phyloP scores from a whole-genome alignment of 2,797 vertebrate species.

The Lindbergichthys nudifrons region DNA sequence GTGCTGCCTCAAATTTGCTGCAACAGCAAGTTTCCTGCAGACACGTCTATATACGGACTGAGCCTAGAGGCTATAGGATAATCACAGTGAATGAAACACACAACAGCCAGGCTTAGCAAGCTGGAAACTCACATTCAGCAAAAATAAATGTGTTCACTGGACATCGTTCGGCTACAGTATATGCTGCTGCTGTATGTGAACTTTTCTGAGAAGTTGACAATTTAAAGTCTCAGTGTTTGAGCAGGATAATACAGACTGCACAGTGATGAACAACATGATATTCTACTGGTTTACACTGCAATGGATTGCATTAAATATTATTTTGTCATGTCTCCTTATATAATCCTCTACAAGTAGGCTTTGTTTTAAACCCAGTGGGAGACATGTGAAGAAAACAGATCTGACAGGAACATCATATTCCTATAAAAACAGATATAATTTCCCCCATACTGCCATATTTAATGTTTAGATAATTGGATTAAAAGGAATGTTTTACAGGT shows the following conservation, averaged over 20 bases:
- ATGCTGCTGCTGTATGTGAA: slow-evolving; percentile 31
- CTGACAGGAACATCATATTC: not conserved
- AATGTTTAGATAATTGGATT: not conserved
- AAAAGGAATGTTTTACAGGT: not conserved
- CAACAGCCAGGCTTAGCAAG: slow-evolving; percentile 72
- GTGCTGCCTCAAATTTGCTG: slow-evolving; percentile 70
- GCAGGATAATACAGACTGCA: not conserved
- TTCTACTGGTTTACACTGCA: not conserved
- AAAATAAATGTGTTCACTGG: slow-evolving; percentile 49
- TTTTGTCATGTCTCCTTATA: not conserved
- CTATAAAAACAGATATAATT: not conserved
- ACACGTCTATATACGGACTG: slow-evolving; percentile 66
- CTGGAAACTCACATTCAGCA: slow-evolving; percentile 75
- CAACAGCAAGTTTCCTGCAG: slow-evolving; percentile 72
- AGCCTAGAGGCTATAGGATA: slow-evolving; percentile 72
- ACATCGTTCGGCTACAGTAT: slow-evolving; percentile 38
- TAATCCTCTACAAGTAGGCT: not conserved
- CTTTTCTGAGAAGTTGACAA: slow-evolving; percentile 28
- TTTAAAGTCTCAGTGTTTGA: slow-evolving; percentile 19
- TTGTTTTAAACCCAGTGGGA: not conserved
- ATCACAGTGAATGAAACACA: slow-evolving; percentile 75
- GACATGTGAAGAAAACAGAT: not conserved
- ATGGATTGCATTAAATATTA: not conserved
- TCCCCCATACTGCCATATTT: not conserved
- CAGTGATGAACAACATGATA: not conserved